Percentiles rank a stretch among this genome's conserved stretches.
These are phyloP conservation scores for Andrena bucephala DNA, from an alignment of 2,888 invertebrate species.

Conservation along the genomic window DNA sequence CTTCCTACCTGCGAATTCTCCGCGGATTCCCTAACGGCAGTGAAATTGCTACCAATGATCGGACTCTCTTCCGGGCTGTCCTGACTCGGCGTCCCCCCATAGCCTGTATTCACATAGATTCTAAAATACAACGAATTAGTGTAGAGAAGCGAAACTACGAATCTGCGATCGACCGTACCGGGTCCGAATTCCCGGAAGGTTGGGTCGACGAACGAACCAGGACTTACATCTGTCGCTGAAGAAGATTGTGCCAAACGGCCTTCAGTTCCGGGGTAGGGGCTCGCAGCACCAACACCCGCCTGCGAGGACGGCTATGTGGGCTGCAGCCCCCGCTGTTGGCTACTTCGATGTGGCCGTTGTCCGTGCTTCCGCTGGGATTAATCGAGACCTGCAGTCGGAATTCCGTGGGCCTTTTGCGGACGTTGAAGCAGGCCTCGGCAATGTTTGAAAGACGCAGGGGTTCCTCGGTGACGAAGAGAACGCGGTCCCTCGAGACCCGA, in stretches of 20 bases:
- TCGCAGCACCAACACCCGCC: conserved; percentile 90
- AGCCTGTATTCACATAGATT: conserved; percentile 93
- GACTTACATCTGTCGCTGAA: conserved; percentile 94
- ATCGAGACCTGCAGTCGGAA: conserved; percentile 90
- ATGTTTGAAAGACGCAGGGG: conserved; percentile 92
- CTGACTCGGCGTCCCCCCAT: conserved; percentile 90
- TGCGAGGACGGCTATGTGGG: conserved; percentile 85
- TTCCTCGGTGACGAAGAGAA: conserved; percentile 95
- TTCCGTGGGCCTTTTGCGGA: conserved; percentile 94
- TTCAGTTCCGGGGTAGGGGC: conserved; percentile 94
- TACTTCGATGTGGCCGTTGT: conserved; percentile 76
- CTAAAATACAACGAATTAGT: conserved; percentile 86
- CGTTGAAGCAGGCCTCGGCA: conserved; percentile 93
- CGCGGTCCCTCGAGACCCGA: conserved; percentile 94
- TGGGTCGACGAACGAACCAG: no score
- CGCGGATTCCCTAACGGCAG: conserved; percentile 74
- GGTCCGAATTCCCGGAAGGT: conserved; percentile 23
- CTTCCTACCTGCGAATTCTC: conserved; percentile 79
- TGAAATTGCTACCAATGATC: conserved; percentile 71
- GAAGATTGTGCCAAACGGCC: conserved; percentile 95
- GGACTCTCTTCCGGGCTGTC: conserved; percentile 91
- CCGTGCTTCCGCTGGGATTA: conserved; percentile 74
- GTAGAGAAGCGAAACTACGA: conserved; percentile 28
- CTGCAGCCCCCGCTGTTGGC: conserved; percentile 80
- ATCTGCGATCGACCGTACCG: conserved; percentile 20